Evolutionary conservation across 2,888 invertebrate species (phyloP), one percentile per base, ranked within the genome.

Genomic region (Dinocampus coccinellae): DNA sequence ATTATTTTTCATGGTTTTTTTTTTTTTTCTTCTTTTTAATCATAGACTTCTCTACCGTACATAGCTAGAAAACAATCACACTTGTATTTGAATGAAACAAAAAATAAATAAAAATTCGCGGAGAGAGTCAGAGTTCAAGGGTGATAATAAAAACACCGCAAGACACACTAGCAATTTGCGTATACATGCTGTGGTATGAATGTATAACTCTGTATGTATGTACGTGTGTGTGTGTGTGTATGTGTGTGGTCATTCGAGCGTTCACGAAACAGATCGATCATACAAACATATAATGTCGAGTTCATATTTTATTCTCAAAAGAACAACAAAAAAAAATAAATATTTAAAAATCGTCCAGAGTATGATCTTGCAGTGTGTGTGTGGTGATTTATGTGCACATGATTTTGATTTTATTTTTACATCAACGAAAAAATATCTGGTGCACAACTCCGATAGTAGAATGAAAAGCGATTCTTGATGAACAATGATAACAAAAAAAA

Each of bases 291-390:
- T 57, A 13, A 24, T 57, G n/a, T 57, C 60, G 2, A 60, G 16
- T 64, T 29, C 52, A 47, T 47, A 52, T 52, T 47, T 47, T 20
- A 20, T 53, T 53, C 6, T 24, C 20, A 53, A 33, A 47, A 33
- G 60, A 16, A 52, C 29, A 47, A 55, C n/a, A 36, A 53, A 42
- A 42, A 62, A 62, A 20, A 34, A 33, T 60, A 39, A 36, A 39
- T 62, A 22, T 22, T 24, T 62, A n/a, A 65, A 73, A 69, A 73
- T 74, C 70, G 73, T 75, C 68, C 65, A 73, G 24, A 68, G 62
- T 63, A 73, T 69, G 74, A 75, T 77, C 74, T 77, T 74, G 57
- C 68, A 74, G 24, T 72, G 58, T 36, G 58, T 69, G 73, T 47
- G 47, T n/a, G n/a, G 16, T n/a, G 47, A 16, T 16, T 3, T 16